Base-by-base conservation (phyloP, 2,888 invertebrate species). In the Calameuta idolon region DNA sequence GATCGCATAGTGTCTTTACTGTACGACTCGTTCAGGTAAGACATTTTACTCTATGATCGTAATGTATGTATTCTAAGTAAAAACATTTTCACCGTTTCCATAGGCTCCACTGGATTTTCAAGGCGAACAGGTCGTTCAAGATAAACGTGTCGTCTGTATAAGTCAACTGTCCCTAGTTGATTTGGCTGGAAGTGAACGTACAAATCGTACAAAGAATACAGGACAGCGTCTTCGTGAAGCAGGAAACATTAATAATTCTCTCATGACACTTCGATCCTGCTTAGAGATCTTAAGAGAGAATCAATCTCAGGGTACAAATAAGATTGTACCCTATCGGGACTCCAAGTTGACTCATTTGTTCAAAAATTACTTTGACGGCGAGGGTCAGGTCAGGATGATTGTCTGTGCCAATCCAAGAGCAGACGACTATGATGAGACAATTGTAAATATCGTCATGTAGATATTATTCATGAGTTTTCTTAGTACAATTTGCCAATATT, bases 361-460 rank as follows among this genome's bases (percentile, higher is more conserved):
- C 91, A 99, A 99, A 91, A 98, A 97, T 90, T 99, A 96, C 92
- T 99, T 99, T 90, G 99, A 99, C 90, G 98, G 99, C 0, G 97
- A 98, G 90, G 99, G 99, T 0, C 96, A 96, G 87, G 98, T 99
- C 0, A 94, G 96, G 79, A 99, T 99, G 99, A 94, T 99, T 81
- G 97, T 99, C 11, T 99, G 99, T 90, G 95, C 98, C 9, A 99
- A 99, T 93, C 99, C 99, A 0, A 94, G 96, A 77, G 94, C 95
- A 3, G 96, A 96, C 78, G 99, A 99, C 89, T 98, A 96, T 87
- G 98, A 99, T 91, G 99, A 99, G 91, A 99, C 97, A 79, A 92
- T 98, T 90, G 96, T 96, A 91, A 91, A 93, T 91, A 68, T 30
- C 33, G 69, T 23, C 23, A 23, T 55, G 1, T 55, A 55, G 23